phyloP scores from a whole-genome alignment of 2,113 vertebrate genomes.

The Sinocyclocheilus grahami region DNA sequence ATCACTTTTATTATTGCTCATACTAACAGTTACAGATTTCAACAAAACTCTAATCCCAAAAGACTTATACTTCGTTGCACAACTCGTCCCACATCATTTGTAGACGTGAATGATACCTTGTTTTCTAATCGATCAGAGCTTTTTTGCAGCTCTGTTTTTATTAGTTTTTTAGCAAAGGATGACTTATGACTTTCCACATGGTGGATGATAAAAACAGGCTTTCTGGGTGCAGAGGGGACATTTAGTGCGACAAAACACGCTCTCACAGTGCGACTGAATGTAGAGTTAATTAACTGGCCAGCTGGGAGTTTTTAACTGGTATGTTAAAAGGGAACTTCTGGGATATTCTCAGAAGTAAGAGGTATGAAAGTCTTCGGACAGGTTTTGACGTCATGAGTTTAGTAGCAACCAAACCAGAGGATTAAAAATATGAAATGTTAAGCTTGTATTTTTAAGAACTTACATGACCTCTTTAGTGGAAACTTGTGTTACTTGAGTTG shows the following conservation, averaged over 20 bases:
- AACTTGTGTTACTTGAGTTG: not conserved
- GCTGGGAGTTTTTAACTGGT: not conserved
- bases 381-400: not conserved
- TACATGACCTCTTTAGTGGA: not conserved
- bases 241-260: not conserved
- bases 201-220: not conserved
- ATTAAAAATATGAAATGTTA: no score
- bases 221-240: not conserved
- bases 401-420: no score
- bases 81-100: not conserved
- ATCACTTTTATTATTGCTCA: conserved; percentile 2
- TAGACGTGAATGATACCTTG: not conserved
- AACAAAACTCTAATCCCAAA: not conserved
- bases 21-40: not conserved
- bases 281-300: not conserved
- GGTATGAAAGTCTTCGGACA: not conserved
- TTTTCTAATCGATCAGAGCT: not conserved
- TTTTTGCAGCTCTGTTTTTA: not conserved
- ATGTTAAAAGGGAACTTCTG: not conserved
- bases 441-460: not conserved
- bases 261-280: not conserved
- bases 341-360: not conserved
- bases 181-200: not conserved
- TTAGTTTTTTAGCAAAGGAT: not conserved
- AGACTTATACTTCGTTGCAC: not conserved